Percentiles rank a stretch among this genome's conserved stretches.
phyloP scores from a whole-genome alignment of 2,797 vertebrate genomes.

The Mormyrops boulengeri region DNA sequence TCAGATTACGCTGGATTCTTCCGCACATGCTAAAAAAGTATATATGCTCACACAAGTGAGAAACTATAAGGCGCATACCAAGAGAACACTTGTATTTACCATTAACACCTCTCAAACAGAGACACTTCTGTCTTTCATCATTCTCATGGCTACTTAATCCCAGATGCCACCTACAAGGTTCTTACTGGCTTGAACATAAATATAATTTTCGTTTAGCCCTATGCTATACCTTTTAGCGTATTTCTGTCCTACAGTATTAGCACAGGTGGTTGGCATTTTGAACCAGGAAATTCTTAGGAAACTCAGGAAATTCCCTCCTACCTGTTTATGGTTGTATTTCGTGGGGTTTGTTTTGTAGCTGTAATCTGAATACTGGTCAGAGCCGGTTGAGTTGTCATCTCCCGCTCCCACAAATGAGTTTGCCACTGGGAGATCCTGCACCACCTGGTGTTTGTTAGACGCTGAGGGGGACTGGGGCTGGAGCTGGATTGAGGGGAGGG shows the following conservation, averaged over 20 bases:
- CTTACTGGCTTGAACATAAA: not conserved
- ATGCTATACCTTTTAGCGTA: conserved; percentile 28
- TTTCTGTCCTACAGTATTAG: conserved; percentile 61
- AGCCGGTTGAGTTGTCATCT: conserved; percentile 96
- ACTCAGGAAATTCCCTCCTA: conserved; percentile 70
- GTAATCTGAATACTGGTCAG: conserved; percentile 99
- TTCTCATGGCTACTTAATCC: not conserved
- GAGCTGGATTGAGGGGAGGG: conserved; percentile 93
- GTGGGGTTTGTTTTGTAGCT: conserved; percentile 96
- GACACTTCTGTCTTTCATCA: not conserved
- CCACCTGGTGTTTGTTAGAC: conserved; percentile 97
- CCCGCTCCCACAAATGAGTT: conserved; percentile 97
- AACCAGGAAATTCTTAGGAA: conserved; percentile 43
- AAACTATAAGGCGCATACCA: not conserved
- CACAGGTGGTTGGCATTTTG: conserved; percentile 47
- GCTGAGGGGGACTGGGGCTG: conserved; percentile 96
- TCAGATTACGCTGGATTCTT: not conserved
- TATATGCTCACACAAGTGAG: not conserved
- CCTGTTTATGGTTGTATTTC: conserved; percentile 99
- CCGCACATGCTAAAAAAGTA: not conserved
- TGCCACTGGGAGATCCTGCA: conserved; percentile 95
- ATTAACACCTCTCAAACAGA: not conserved
- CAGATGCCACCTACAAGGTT: not conserved
- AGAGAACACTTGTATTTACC: not conserved
- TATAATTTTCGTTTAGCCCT: not conserved